Base-by-base conservation (phyloP, 1,140 invertebrate species). In the Zaprionus vittiger region DNA sequence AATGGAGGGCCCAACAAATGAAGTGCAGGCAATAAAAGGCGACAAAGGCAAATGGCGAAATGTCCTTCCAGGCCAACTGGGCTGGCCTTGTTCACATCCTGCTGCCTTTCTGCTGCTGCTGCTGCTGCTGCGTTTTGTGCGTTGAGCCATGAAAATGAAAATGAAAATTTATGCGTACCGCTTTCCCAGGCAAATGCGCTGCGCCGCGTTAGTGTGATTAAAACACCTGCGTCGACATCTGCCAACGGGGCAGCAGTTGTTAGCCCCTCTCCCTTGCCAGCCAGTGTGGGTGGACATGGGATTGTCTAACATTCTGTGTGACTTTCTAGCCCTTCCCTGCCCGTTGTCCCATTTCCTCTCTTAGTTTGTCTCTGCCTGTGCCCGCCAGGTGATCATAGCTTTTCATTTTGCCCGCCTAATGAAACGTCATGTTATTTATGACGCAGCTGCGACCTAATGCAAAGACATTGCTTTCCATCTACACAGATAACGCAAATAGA, bases 391-490 rank as follows among this genome's bases (percentile, higher is more conserved):
- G 75, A 89, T 90, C 84, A 81, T 89, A 90, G 84, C 75, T 89
- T 89, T 89, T 89, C 85, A 89, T 89, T 89, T 84, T 62, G 38
- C 31, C 49, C 41, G 57, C 74, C 84, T 89, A 89, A 89, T 89
- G 84, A 89, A 89, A 89, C 79, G 85, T 89, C 84, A 89, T 89
- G 84, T 89, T 90, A 89, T 89, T 87, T 89, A 89, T 89, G 81
- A 63, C 79, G 52, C 38, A 68, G 75, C 55, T 89, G 84, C 81
- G 81, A 49, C 75, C 81, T 90, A 89, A 89, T 90, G 84, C 71
- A 89, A 89, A 84, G 60, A 57, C 85, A 89, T 89, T 89, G 69
- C 85, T 81, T 67, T 68, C 80, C 84, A 89, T 89, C 73, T 72
- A 67, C 31, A 17, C 31, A 37, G 38, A n/a, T n/a, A 41, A 41